Conservation (phyloP, 2,888 invertebrate genomes). For the Sesamia inferens region DNA sequence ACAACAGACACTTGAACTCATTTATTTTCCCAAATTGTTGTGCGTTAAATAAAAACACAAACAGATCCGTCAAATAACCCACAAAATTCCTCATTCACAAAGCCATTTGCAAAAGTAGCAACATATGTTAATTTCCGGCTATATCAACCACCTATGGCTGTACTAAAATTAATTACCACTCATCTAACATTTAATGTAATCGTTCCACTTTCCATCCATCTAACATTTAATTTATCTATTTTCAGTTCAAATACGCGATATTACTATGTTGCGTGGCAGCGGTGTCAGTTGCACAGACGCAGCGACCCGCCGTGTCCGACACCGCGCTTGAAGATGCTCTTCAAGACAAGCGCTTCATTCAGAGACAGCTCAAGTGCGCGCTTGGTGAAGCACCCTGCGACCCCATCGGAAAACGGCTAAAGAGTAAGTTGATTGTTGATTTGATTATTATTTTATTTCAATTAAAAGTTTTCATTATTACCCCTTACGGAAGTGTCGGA, state of each 20-base stretch:
- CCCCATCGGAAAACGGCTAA: constrained; percentile 92
- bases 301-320: constrained; percentile 90
- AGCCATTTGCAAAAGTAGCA: background rate
- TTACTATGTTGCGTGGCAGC: constrained; percentile 72
- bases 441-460: background rate
- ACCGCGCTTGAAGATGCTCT: constrained; percentile 92
- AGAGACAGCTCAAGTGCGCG: constrained; percentile 93
- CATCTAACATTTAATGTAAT: background rate
- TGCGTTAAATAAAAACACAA: background rate
- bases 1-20: background rate
- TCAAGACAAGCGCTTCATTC: constrained; percentile 92
- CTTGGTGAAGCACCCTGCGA: constrained; percentile 93
- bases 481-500: no score
- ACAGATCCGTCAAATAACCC: background rate
- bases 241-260: constrained; percentile 73
- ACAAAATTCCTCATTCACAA: background rate
- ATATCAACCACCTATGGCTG: no score
- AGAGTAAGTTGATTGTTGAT: constrained; percentile 88
- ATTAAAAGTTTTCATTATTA: background rate
- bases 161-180: background rate
- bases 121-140: background rate
- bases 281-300: constrained; percentile 70
- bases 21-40: background rate
- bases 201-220: no score
- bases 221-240: constrained; percentile 31